phyloP scores from a whole-genome alignment of 92 coral and sea anemone species.

The Epizoanthus stellaris region DNA sequence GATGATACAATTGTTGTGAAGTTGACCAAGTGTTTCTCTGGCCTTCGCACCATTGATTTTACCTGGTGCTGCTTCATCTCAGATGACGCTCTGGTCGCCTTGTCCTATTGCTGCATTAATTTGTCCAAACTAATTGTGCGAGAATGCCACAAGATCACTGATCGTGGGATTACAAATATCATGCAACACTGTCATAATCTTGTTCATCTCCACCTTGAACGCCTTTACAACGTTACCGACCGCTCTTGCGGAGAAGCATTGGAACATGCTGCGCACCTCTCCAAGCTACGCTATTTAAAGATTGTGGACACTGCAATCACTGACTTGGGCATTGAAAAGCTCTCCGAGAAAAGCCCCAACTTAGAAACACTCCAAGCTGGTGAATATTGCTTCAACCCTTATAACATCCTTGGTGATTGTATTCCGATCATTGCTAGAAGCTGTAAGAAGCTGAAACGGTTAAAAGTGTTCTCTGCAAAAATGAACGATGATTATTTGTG shows the following conservation, averaged over 20 bases:
- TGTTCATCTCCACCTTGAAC: conserved; percentile 67
- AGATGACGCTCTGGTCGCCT: conserved; percentile 66
- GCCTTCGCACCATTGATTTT: conserved; percentile 63
- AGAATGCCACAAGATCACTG: conserved; percentile 88
- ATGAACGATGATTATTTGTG: conserved; percentile 71
- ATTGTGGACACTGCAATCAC: conserved; percentile 80
- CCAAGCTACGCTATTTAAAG: conserved; percentile 56
- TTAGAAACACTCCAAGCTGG: conserved; percentile 72
- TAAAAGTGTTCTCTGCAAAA: conserved; percentile 68
- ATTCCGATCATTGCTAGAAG: conserved; percentile 62
- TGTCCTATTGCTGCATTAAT: conserved; percentile 66
- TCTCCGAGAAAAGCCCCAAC: conserved; percentile 76
- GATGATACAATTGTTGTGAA: conserved; percentile 68
- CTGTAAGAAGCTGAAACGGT: conserved; percentile 69
- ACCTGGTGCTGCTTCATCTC: conserved; percentile 94
- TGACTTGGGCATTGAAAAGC: conserved; percentile 70
- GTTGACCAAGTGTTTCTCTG: conserved; percentile 71
- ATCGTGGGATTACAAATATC: conserved; percentile 77
- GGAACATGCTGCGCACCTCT: conserved; percentile 41
- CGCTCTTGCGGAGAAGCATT: conserved; percentile 45
- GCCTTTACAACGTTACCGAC: conserved; percentile 72
- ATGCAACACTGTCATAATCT: conserved; percentile 71
- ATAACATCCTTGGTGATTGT: conserved; percentile 70
- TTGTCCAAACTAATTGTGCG: conserved; percentile 70
- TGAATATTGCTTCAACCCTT: conserved; percentile 76